Evolutionary conservation across 2,113 vertebrate genomes (phyloP).

Genomic region (Peromyscus californicus): DNA sequence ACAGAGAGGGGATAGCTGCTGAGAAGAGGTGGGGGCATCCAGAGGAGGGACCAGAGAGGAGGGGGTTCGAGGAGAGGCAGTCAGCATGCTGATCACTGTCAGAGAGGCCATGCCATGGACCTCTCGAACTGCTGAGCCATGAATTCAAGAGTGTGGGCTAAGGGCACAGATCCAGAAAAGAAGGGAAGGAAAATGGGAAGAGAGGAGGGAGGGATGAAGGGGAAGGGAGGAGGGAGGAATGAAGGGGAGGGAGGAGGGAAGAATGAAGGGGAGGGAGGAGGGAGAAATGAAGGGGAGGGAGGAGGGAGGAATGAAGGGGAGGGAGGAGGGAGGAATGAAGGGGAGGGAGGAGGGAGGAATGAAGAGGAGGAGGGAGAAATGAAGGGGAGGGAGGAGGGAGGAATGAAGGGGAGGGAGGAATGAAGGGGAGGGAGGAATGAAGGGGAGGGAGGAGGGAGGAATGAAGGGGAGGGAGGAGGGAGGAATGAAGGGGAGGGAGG

Average conservation of each 20-base stretch:
- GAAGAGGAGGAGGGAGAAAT: no score
- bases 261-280: neutral
- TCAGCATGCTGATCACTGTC: accelerated
- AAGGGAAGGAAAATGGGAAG: neutral
- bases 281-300: no score
- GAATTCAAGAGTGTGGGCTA: neutral
- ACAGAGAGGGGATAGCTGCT: accelerated
- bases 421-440: no score
- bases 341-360: accelerated
- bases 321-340: no score
- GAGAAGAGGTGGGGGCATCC: neutral
- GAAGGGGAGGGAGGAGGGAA: no score
- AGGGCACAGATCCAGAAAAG: accelerated
- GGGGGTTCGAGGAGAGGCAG: accelerated
- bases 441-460: neutral
- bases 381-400: accelerated
- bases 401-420: no score
- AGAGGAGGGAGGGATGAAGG: no score
- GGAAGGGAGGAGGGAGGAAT: neutral
- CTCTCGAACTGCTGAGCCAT: neutral
- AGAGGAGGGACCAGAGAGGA: neutral
- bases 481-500: accelerated
- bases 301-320: neutral
- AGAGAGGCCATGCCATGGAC: neutral
- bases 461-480: no score